A percentile compares a stretch with the other conserved stretches of the same genome.
phyloP scores from a whole-genome alignment of 2,888 invertebrate genomes.

The Andricus quercusramuli region DNA sequence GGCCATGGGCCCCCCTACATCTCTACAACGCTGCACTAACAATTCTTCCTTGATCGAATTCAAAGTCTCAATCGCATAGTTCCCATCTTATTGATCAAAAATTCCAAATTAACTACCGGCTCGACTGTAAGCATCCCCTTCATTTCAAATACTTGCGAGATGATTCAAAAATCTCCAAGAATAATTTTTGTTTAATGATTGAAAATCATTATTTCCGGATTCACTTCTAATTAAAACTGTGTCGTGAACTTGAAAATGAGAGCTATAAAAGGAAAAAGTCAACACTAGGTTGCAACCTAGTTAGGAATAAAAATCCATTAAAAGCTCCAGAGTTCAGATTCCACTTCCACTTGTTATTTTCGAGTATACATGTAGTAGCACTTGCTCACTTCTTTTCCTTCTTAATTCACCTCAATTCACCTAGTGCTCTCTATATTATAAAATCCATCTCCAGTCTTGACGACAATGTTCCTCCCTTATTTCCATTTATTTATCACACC shows the following conservation, averaged over 20 bases:
- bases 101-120: conserved; percentile 7
- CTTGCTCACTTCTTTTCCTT: background rate
- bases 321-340: background rate
- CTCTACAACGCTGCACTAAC: conserved; percentile 51
- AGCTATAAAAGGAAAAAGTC: background rate
- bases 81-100: conserved; percentile 23
- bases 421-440: background rate
- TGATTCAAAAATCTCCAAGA: background rate
- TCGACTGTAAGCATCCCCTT: conserved; percentile 11
- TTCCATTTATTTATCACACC: background rate
- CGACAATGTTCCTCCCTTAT: background rate
- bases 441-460: background rate
- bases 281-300: conserved; percentile 20
- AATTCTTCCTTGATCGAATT: conserved; percentile 29
- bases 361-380: background rate
- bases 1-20: conserved; percentile 63
- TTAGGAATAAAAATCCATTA: background rate
- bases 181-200: background rate
- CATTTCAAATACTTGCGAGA: background rate
- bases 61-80: conserved; percentile 8
- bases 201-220: background rate
- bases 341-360: background rate
- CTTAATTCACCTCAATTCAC: background rate
- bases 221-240: background rate
- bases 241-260: conserved; percentile 8